Percentiles rank a stretch among this genome's conserved stretches.
Evolutionary conservation across 1,140 invertebrate species (phyloP).

Genomic region (Saccostrea echinata): DNA sequence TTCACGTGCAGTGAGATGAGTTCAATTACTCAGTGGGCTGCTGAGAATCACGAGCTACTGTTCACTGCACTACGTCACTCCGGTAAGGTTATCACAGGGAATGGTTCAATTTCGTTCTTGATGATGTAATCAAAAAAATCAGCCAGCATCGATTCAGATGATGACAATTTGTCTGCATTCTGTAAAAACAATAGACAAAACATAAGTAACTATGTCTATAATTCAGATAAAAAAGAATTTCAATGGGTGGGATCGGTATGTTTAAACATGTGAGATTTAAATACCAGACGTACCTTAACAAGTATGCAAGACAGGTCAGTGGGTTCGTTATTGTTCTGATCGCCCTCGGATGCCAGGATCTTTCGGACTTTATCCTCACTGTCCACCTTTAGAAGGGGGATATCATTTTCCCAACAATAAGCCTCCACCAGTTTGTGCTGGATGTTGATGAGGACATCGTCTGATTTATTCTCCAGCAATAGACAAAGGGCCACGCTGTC

Average conservation of each 20-base stretch:
- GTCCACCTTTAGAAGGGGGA: slow-evolving; percentile 69
- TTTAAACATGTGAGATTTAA: not conserved
- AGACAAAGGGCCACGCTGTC: slow-evolving; percentile 74
- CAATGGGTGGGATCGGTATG: not conserved
- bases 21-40: slow-evolving; percentile 26
- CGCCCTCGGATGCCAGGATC: not conserved
- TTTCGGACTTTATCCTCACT: slow-evolving; percentile 33
- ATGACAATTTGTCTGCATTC: slow-evolving; percentile 28
- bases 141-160: slow-evolving; percentile 13
- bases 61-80: slow-evolving; percentile 29
- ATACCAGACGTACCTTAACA: slow-evolving; percentile 41
- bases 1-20: slow-evolving; percentile 19
- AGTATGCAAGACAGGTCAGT: slow-evolving; percentile 41
- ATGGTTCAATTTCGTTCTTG: slow-evolving; percentile 23
- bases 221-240: not conserved
- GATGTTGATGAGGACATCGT: slow-evolving; percentile 72
- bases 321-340: slow-evolving; percentile 43
- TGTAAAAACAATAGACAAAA: not conserved
- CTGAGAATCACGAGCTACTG: slow-evolving; percentile 6
- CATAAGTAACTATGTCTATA: not conserved
- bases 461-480: slow-evolving; percentile 61
- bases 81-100: slow-evolving; percentile 28
- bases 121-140: slow-evolving; percentile 32
- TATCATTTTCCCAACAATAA: slow-evolving; percentile 78
- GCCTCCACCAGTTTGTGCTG: slow-evolving; percentile 76